Conservation (phyloP, 2,888 invertebrate species). For the Athripsodes cinereus region DNA sequence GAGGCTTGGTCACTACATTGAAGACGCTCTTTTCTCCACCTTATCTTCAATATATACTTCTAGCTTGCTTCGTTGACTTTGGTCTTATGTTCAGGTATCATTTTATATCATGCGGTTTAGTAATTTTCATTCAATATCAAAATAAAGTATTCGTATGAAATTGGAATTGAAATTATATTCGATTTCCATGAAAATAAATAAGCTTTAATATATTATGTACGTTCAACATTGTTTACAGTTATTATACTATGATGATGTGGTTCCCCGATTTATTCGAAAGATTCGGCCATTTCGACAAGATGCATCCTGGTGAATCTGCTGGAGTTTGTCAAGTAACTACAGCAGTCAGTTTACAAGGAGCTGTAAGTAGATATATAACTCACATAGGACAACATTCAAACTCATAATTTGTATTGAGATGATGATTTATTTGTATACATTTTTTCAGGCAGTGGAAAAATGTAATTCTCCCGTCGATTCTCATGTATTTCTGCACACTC, state of each 20-base stretch:
- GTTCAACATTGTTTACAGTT: constrained; percentile 44
- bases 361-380: constrained; percentile 3
- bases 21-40: constrained; percentile 46
- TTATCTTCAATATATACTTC: constrained; percentile 46
- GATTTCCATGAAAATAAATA: no score
- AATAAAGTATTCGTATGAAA: no score
- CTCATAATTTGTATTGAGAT: no score
- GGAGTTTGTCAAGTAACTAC: constrained; percentile 53
- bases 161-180: no score
- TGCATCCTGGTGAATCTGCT: constrained; percentile 41
- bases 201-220: no score
- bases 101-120: no score
- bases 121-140: no score
- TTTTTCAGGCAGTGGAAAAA: constrained; percentile 17
- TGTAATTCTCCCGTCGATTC: constrained; percentile 41
- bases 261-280: constrained; percentile 64
- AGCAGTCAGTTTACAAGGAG: constrained; percentile 34
- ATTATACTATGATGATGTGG: constrained; percentile 62
- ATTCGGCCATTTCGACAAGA: constrained; percentile 48
- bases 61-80: constrained; percentile 55
- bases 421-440: neutral
- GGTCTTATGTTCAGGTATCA: constrained; percentile 57
- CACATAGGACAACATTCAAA: no score
- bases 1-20: neutral
- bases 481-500: constrained; percentile 50